Evolutionary conservation across 2,797 vertebrate species (phyloP), one percentile per base, ranked within the genome.

Genomic region (Cygnus olor): DNA sequence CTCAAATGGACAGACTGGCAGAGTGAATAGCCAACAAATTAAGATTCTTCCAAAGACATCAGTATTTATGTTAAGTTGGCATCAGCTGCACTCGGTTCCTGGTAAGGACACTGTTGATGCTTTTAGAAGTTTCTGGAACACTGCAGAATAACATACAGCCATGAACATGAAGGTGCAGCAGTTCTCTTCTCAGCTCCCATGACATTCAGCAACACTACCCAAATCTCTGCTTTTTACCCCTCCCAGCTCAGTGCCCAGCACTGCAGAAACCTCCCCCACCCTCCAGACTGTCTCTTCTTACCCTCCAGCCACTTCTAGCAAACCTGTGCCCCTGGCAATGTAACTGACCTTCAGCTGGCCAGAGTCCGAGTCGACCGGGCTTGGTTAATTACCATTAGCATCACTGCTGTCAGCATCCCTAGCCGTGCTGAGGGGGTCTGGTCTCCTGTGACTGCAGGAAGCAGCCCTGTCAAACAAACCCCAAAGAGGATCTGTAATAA

Each of bases 321-420:
- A 66, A 27, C 30, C n/a, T 5, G 1, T 66, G 34, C 11, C 51
- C 22, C 79, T n/a, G 61, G 61, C 44, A 47, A 19, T 0, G 0
- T 0, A 3, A 74, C 2, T 11, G 66, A 9, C 16, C 18, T 65
- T 40, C 58, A 56, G 30, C 38, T 42, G 63, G 14, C 32, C 56
- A 47, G 54, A 83, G 54, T 1, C 2, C 3, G 49, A 28, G 18
- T 6, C 65, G 32, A 1, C 18, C 8, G 38, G 63, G 21, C 17
- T 65, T n/a, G 44, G 60, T 17, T 51, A 6, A 66, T 32, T 5
- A 38, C 57, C 25, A 36, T 34, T 4, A 81, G 40, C 25, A 21
- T n/a, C 28, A 3, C 4, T 63, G 58, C 40, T 57, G 34, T 36
- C 77, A 73, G 76, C 16, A 66, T 5, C 49, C 8, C 38, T 15